Evolutionary conservation across 2,113 vertebrate species (phyloP), one percentile per base, ranked within the genome.

Genomic region (Sylvietta virens): DNA sequence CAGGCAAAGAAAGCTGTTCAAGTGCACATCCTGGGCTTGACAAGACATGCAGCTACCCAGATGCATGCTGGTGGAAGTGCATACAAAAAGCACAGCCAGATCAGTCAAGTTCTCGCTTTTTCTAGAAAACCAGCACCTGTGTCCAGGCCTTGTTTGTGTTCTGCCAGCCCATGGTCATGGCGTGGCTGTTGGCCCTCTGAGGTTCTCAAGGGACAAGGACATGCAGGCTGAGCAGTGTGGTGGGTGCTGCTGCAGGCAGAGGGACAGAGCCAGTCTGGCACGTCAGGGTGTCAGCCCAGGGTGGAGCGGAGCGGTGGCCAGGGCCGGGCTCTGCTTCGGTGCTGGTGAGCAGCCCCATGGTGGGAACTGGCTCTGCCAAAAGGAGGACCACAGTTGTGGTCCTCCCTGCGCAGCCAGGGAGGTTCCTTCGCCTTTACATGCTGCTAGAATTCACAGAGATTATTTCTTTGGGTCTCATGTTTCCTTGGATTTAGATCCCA

Each of bases 401-500:
- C n/a, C n/a, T n/a, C n/a, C n/a, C n/a, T n/a, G n/a, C n/a, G n/a
- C n/a, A n/a, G 57, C 45, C 67, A 62, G 58, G 31, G 35, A 54
- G 42, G 22, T n/a, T 83, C 69, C 57, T 74, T 74, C 45, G 40
- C 40, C 67, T 71, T 53, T 37, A 37, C 53, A 10, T 60, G 67
- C 80, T 86, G 31, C 69, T 81, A 71, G 37, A 48, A 22, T 58
- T 78, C 72, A 54, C 8, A 81, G 88, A 66, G 88, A 84, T 95
- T 94, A 93, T 82, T 94, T 76, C 60, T 84, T 94, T 56, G 76
- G 80, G 56, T 60, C 37, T 96, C 86, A 65, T 9, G 2, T 96
- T 96, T 94, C 95, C 61, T 30, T 54, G 48, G 53, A 53, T 84
- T 88, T 83, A 93, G 82, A 93, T 94, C 86, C 54, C 57, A 78